Evolutionary conservation across 2,113 vertebrate species (phyloP).

Genomic region (Helogale parvula): DNA sequence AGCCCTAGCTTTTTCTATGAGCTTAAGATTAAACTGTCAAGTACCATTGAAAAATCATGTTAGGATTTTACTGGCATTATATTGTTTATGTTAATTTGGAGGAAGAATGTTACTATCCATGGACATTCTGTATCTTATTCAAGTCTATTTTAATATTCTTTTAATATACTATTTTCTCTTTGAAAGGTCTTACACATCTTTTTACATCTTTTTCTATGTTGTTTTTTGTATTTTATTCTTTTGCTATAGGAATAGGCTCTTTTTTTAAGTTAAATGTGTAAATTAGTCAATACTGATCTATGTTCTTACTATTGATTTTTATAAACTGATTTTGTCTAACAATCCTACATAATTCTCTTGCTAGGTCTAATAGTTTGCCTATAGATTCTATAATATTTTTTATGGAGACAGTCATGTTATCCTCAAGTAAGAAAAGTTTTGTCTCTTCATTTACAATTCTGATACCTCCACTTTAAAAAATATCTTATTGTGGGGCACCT

Average conservation of each 20-base stretch:
- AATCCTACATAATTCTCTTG: neutral
- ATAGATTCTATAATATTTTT: neutral
- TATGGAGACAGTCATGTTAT: neutral
- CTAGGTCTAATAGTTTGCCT: slow-evolving; percentile 41
- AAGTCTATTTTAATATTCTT: neutral
- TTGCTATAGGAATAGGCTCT: neutral
- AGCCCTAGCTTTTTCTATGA: neutral
- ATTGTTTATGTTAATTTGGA: slow-evolving; percentile 12
- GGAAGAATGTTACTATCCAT: neutral
- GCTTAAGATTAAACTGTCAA: neutral
- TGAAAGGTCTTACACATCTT: neutral
- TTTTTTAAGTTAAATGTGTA: neutral
- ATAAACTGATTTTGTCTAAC: neutral
- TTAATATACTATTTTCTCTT: slow-evolving; percentile 23
- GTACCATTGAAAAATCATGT: neutral
- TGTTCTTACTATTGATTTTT: slow-evolving; percentile 8
- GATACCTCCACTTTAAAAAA: neutral
- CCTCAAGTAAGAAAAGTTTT: slow-evolving; percentile 33
- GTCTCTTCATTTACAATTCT: slow-evolving; percentile 18
- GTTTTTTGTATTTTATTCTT: neutral
- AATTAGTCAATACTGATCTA: neutral
- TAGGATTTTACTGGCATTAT: neutral
- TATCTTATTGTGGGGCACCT: too few relatives aligned
- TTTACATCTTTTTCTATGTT: neutral
- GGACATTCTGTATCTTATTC: slow-evolving; percentile 5